Conservation (phyloP, 2,797 vertebrate genomes). For the Artibeus jamaicensis region DNA sequence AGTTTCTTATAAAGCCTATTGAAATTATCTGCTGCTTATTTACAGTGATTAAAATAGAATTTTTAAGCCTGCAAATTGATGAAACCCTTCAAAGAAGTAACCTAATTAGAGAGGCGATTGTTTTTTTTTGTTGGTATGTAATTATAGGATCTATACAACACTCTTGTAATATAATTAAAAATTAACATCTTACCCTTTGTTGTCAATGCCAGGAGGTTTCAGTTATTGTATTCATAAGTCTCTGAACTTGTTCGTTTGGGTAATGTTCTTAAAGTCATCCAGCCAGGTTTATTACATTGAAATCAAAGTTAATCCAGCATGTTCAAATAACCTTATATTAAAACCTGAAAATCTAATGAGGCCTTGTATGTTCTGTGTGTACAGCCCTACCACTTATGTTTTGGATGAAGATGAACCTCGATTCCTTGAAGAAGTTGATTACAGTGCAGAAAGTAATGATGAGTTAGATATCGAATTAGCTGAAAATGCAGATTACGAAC, state of each 20-base stretch:
- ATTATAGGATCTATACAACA: background rate
- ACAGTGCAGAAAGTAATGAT: constrained; percentile 97
- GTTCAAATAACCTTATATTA: background rate
- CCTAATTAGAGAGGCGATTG: background rate
- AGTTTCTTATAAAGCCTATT: constrained; percentile 67
- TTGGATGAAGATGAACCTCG: constrained; percentile 97
- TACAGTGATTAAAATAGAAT: background rate
- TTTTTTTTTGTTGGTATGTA: background rate
- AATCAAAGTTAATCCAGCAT: background rate
- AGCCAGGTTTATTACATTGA: background rate
- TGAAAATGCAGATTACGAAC: constrained; percentile 86
- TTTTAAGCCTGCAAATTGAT: constrained; percentile 41
- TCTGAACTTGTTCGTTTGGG: constrained; percentile 29
- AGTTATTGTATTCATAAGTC: background rate
- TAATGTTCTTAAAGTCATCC: constrained; percentile 7
- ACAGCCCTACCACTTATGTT: constrained; percentile 92
- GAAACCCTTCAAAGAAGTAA: constrained; percentile 52
- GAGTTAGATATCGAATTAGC: constrained; percentile 87
- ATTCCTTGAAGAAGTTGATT: constrained; percentile 97
- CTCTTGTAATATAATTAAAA: background rate
- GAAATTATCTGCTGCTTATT: constrained; percentile 17
- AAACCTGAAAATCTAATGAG: constrained; percentile 43
- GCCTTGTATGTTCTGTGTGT: constrained; percentile 70
- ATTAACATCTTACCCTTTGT: background rate
- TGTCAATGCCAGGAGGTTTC: background rate